Conservation (phyloP, 2,888 invertebrate genomes). For the Dorcus parallelipipedus region DNA sequence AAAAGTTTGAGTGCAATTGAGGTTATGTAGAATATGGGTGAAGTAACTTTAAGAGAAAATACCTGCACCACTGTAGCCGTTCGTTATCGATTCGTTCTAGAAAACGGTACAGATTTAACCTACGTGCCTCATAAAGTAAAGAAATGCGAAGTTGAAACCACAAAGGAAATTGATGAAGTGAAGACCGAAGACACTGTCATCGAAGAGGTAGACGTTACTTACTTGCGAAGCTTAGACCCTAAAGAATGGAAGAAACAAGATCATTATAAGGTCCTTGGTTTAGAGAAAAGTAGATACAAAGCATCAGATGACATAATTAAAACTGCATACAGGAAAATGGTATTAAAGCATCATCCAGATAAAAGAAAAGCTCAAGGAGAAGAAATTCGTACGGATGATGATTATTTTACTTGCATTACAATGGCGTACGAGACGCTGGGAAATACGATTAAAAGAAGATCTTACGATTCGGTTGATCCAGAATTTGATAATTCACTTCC, state of each 20-base stretch:
- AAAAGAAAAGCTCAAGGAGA: slow-evolving; percentile 91
- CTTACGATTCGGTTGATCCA: slow-evolving; percentile 97
- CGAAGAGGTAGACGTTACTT: slow-evolving; percentile 65
- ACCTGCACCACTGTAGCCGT: slow-evolving; percentile 41
- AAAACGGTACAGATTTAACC: slow-evolving; percentile 34
- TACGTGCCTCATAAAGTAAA: slow-evolving; percentile 42
- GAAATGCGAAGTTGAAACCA: slow-evolving; percentile 35
- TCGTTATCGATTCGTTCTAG: slow-evolving; percentile 43
- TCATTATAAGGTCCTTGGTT: slow-evolving; percentile 93
- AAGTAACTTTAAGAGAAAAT: slow-evolving; percentile 35
- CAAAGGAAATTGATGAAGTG: slow-evolving; percentile 21
- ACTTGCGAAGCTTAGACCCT: slow-evolving; percentile 85
- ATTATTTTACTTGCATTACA: slow-evolving; percentile 98
- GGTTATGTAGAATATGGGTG: slow-evolving; percentile 39
- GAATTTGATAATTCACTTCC: slow-evolving; percentile 89
- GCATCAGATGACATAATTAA: slow-evolving; percentile 93
- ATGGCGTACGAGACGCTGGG: slow-evolving; percentile 93
- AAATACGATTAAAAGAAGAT: slow-evolving; percentile 73
- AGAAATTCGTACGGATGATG: slow-evolving; percentile 83
- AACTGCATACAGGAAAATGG: slow-evolving; percentile 86
- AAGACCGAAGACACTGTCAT: slow-evolving; percentile 40
- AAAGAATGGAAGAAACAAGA: slow-evolving; percentile 98
- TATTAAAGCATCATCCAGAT: slow-evolving; percentile 95
- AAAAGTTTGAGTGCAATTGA: slow-evolving; percentile 3
- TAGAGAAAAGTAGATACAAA: slow-evolving; percentile 75